Evolutionary conservation across 2,113 vertebrate species (phyloP), one percentile per base, ranked within the genome.

Genomic region (Muntiacus muntjak): DNA sequence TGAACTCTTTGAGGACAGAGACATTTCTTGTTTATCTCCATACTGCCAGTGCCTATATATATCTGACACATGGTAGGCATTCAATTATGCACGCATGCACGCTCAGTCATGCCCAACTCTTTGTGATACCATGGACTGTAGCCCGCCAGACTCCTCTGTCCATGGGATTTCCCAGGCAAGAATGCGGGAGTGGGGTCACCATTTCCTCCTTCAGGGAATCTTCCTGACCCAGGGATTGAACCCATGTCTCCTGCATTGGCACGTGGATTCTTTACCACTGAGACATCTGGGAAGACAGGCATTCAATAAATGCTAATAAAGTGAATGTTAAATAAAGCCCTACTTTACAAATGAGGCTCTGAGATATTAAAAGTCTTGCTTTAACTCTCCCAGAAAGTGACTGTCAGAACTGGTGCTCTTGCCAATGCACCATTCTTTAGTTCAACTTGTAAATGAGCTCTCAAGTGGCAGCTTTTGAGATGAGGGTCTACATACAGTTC

Each of bases 391-490:
- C 2, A 40, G 89, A 94, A 78, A 64, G n/a, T 45, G 81, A 90
- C 0, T 50, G 30, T 82, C 45, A 96, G 82, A 91, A 62, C 0
- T 79, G 23, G 55, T 84, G 57, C 14, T 87, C 15, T 19, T 33
- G 30, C 23, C 54, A 78, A 64, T 17, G 25, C 2, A 71, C 4
- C 3, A 76, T 30, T 91, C 55, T 89, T 84, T 8, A 85, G 25
- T 67, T 92, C 50, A 83, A 83, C 15, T 89, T 52, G n/a, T 55
- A 52, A 90, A 83, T 28, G 64, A 74, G 60, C 40, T 90, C 47
- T 86, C 47, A 85, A 87, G 89, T 28, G 71, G n/a, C 11, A 89
- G 54, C 30, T 97, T 94, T 93, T 78, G 52, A 92, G 50, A 94
- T 28, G 25, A 21, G 26, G 45, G 6, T 78, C 55, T 52, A 76